Base-by-base conservation (phyloP, 2,888 invertebrate genomes). In the Megastigmus dorsalis region DNA sequence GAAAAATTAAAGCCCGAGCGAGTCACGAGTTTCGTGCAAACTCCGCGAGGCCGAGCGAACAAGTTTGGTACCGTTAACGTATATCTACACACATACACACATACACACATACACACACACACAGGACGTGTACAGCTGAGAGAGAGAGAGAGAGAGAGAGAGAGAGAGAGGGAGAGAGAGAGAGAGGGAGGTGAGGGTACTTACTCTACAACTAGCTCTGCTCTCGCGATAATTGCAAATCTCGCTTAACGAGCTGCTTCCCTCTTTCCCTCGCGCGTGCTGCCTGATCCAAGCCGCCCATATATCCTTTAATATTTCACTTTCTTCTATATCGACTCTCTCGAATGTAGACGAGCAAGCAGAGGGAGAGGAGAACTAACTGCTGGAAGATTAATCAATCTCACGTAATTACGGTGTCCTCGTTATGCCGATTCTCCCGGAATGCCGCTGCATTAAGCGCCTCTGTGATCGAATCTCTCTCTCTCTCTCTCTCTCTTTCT, bases 171-270 rank as follows among this genome's bases (percentile, higher is more conserved):
- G 2, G 23, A 33, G 38, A 55, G 23, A 48, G 23, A 33, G 18
- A 13, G 10, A n/a, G n/a, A n/a, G n/a, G n/a, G n/a, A n/a, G n/a
- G 2, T n/a, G 23, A 33, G 38, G 43, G 23, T n/a, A n/a, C n/a
- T n/a, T n/a, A n/a, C n/a, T n/a, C n/a, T n/a, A n/a, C n/a, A n/a
- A n/a, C n/a, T n/a, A n/a, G n/a, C n/a, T n/a, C n/a, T n/a, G 43
- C 41, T 59, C 36, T 50, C 18, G 54, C 43, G 63, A 63, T 71
- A 55, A 71, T 71, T 71, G 55, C 62, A 36, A 63, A 55, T 71
- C 55, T 63, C 45, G 55, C 18, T 60, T 71, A 71, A 71, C 63
- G 63, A 63, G 55, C 45, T 63, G 36, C 13, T 50, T n/a, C 28
- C 7, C 43, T 41, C 13, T 41, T 41, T 41, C 13, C 50, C 36